Evolutionary conservation across 2,888 invertebrate genomes (phyloP), one percentile per base, ranked within the genome.

Genomic region (Drosophila pegasa): DNA sequence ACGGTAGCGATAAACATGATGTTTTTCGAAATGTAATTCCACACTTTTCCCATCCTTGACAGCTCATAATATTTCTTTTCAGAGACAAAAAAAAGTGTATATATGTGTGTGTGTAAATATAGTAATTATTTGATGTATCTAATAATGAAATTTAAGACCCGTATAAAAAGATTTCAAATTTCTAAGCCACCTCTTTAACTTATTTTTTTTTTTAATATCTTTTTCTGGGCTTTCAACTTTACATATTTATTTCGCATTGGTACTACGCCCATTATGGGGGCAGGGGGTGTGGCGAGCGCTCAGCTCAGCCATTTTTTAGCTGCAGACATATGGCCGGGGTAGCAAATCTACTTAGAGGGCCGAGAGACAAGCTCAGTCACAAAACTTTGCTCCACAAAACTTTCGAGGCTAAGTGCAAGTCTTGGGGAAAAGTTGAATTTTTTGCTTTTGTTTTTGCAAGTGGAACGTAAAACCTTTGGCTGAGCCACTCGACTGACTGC

Each of bases 341-440:
- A 71, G 64, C 72, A 82, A 87, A 87, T 85, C 81, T 75, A 85
- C 82, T 85, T 81, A 78, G 54, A 33, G 40, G 66, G 62, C 51
- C 50, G 62, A 77, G 62, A 73, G 64, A 64, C 65, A 61, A 67
- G 64, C 67, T 70, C 64, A 79, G 68, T 66, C 48, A 56, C 29
- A 66, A 82, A 82, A 82, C 56, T 87, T 81, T 58, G 57, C 31
- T 8, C 8, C 10, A 50, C 37, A 48, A 87, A 82, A 87, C 59
- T 78, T 87, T 82, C 66, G 38, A 43, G 65, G 59, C 78, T 72
- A 87, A 85, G 82, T 85, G 80, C 87, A 75, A 68, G 68, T 87
- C 79, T 70, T 71, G 66, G 62, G 70, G 52, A 50, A 78, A 87
- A 82, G 72, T 87, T 85, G 31, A 48, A 64, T 62, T 67, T 71